Conservation (phyloP, 2,888 invertebrate species). For the Chymomyza procnemis region DNA sequence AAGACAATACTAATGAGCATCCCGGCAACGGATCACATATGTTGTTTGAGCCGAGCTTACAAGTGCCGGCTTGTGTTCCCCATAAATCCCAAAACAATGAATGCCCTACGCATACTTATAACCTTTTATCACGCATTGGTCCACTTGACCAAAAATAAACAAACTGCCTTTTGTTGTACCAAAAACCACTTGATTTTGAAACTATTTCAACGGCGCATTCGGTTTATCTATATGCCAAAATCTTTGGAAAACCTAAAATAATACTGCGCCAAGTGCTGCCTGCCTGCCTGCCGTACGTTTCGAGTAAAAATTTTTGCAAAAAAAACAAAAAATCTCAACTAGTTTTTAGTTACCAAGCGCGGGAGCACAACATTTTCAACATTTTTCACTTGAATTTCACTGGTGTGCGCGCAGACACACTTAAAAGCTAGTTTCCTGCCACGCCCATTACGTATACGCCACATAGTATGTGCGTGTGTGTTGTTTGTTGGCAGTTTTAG, state of each 20-base stretch:
- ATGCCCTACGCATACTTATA: neutral
- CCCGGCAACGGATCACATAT: conserved; percentile 1
- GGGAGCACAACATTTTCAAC: neutral
- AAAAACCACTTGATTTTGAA: neutral
- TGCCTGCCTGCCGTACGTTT: too few species aligned
- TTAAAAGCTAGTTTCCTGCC: conserved; percentile 66
- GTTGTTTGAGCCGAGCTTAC: neutral
- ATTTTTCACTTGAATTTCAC: conserved; percentile 38
- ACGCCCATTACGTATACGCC: conserved; percentile 40
- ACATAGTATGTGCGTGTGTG: too few species aligned
- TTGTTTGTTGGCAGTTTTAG: too few species aligned
- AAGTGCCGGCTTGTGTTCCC: neutral
- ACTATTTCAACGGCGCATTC: neutral
- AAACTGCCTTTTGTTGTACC: neutral
- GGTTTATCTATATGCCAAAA: neutral
- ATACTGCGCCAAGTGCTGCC: neutral
- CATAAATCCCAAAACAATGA: neutral
- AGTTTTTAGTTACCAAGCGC: conserved; percentile 9
- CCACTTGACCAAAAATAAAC: neutral
- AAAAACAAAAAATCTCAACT: neutral
- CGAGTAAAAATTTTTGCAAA: conserved; percentile 28
- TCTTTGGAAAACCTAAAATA: neutral
- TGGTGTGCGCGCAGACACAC: conserved; percentile 61
- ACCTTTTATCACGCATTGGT: neutral
- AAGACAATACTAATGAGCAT: conserved; percentile 1